Base-by-base conservation (phyloP, 1,140 invertebrate species). In the Danaus melanippus region DNA sequence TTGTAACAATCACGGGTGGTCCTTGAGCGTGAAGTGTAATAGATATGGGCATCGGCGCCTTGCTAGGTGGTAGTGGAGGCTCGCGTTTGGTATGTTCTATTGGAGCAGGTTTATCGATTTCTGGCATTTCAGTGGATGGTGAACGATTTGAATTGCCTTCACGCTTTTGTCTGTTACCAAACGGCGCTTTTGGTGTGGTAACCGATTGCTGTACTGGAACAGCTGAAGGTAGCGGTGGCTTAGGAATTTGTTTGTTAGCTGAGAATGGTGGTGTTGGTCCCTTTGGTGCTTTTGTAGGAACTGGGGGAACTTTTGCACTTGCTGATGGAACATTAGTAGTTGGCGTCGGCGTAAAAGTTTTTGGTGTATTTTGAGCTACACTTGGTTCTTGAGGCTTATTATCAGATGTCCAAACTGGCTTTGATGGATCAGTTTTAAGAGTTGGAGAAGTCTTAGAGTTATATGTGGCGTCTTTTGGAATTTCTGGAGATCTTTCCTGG, bases 131-230 rank as follows among this genome's bases (percentile, higher is more conserved):
- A 50, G 50, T 79, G 3, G 84, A 78, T 1, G 84, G 81, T 8
- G 84, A 80, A 10, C 76, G 66, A 62, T 80, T 84, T n/a, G 68
- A 32, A 0, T 72, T 62, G 10, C 75, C 74, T 8, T 88, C 87
- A 45, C 80, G 73, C 60, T 86, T 87, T 47, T 86, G 84, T 62
- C 85, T 70, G 54, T 82, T 86, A 0, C 80, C 78, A 48, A 87
- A 87, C n/a, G 87, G 86, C 4, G 86, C 73, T 65, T 88, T 88
- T 0, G 84, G 75, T 2, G 82, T 83, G 0, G 85, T 74, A 4
- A 68, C 84, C 9, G 79, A 71, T 53, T 84, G 84, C 52, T 84
- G 85, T 1, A 87, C 66, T 2, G 85, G 83, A 0, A 87, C 79
- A 7, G 77, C 72, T 0, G 79, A 52, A 5, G 84, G 81, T n/a